phyloP scores from a whole-genome alignment of 2,113 vertebrate species.

The Tretioscincus oriximinensis region DNA sequence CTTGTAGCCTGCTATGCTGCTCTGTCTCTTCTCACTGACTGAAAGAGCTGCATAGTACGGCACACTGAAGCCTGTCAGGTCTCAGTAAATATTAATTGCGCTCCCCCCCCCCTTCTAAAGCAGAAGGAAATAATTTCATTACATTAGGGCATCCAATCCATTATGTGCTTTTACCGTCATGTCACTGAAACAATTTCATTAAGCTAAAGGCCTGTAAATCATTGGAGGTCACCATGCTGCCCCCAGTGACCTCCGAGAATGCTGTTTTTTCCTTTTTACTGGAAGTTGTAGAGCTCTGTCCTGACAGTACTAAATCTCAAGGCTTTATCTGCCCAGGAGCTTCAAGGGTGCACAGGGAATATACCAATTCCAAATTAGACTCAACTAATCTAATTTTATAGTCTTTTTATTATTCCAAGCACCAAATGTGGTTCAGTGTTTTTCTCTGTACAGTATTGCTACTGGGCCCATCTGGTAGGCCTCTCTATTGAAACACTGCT shows the following conservation, averaged over 20 bases:
- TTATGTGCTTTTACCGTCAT: slow-evolving; percentile 99
- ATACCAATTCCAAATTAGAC: slow-evolving; percentile 83
- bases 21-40: slow-evolving; percentile 73
- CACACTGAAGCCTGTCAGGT: slow-evolving; percentile 86
- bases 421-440: slow-evolving; percentile 86
- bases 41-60: slow-evolving; percentile 73
- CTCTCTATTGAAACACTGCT: slow-evolving; percentile 73
- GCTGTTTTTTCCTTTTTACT: slow-evolving; percentile 84
- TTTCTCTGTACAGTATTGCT: slow-evolving; percentile 72
- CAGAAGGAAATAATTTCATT: slow-evolving; percentile 99
- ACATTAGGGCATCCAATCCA: slow-evolving; percentile 99
- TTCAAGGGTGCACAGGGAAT: slow-evolving; percentile 75
- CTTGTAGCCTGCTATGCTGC: slow-evolving; percentile 82
- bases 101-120: slow-evolving; percentile 77
- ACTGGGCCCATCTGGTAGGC: slow-evolving; percentile 84
- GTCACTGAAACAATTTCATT: slow-evolving; percentile 99
- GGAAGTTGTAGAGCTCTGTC: slow-evolving; percentile 86
- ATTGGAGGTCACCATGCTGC: slow-evolving; percentile 89
- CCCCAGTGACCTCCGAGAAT: slow-evolving; percentile 81
- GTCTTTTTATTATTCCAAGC: slow-evolving; percentile 94
- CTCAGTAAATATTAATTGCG: slow-evolving; percentile 99
- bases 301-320: slow-evolving; percentile 81
- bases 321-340: slow-evolving; percentile 81
- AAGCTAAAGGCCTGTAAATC: slow-evolving; percentile 99
- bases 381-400: slow-evolving; percentile 90